Conservation (phyloP, 1,140 invertebrate genomes). For the Ctenoplectra terminalis region DNA sequence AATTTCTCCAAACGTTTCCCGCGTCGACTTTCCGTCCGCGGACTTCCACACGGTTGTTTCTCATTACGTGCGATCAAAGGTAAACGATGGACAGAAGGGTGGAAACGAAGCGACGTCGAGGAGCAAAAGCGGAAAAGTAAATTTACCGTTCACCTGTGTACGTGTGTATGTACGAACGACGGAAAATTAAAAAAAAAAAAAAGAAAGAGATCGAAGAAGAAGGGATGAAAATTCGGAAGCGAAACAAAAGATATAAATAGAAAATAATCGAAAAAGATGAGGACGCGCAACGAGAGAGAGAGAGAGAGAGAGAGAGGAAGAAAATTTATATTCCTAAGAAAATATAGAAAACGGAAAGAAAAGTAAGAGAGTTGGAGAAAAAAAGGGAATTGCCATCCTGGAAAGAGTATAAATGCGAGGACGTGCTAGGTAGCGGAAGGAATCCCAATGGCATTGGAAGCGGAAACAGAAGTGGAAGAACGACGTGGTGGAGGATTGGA, state of each 20-base stretch:
- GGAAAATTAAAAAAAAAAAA: not conserved
- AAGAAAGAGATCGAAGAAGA: slow-evolving; percentile 8
- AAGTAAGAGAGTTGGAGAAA: not conserved
- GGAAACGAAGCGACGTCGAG: slow-evolving; percentile 11
- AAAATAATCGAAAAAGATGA: not conserved
- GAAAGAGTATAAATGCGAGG: slow-evolving; percentile 49
- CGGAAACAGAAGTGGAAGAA: slow-evolving; percentile 42
- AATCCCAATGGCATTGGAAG: slow-evolving; percentile 60
- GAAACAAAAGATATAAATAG: slow-evolving; percentile 3
- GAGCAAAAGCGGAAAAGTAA: slow-evolving; percentile 10
- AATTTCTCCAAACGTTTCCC: slow-evolving; percentile 27
- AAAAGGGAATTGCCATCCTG: slow-evolving; percentile 37
- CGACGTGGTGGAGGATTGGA: slow-evolving; percentile 6
- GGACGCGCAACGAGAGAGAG: slow-evolving; percentile 24
- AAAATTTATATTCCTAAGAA: slow-evolving; percentile 49
- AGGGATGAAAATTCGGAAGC: too few relatives aligned
- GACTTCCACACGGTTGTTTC: slow-evolving; percentile 49
- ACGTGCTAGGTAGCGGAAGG: slow-evolving; percentile 55
- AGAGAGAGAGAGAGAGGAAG: slow-evolving; percentile 29
- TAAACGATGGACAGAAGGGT: slow-evolving; percentile 38
- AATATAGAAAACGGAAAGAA: not conserved
- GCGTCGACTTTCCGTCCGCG: slow-evolving; percentile 11
- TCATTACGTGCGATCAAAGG: slow-evolving; percentile 61
- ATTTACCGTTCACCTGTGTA: not conserved
- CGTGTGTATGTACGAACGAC: not conserved